Conservation (phyloP, 1,140 invertebrate genomes). For the Conopomorpha cramerella region DNA sequence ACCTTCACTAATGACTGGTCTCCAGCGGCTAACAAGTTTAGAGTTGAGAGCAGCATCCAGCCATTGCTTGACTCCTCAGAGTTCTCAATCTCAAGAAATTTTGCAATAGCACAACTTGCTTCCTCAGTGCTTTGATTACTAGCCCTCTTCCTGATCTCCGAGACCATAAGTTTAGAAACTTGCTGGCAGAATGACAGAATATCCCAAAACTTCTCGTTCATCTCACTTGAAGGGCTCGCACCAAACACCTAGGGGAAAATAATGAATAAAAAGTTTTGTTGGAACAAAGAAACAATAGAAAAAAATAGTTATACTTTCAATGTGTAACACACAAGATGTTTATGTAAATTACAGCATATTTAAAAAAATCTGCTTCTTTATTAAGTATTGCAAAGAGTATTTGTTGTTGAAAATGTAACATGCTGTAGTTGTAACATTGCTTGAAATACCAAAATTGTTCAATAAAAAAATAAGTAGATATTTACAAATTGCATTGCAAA, state of each 20-base stretch:
- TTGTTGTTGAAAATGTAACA: no score
- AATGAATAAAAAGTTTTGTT: no score
- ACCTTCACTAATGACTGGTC: conserved; percentile 64
- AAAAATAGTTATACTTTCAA: no score
- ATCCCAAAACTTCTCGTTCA: conserved; percentile 95
- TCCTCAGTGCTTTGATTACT: conserved; percentile 95
- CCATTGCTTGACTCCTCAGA: conserved; percentile 93
- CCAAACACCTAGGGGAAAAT: conserved; percentile 86
- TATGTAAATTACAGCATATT: no score
- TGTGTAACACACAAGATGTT: no score
- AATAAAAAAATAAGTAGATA: no score
- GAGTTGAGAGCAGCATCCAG: conserved; percentile 91
- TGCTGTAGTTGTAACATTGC: no score
- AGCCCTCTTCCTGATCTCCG: conserved; percentile 89
- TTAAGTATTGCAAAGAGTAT: no score
- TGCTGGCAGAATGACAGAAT: conserved; percentile 91
- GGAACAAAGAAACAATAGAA: no score
- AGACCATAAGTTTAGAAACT: conserved; percentile 93
- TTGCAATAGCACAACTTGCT: conserved; percentile 93
- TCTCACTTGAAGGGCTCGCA: conserved; percentile 84
- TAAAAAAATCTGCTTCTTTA: no score
- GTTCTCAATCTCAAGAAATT: conserved; percentile 93
- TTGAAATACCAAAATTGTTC: no score
- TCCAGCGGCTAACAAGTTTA: conserved; percentile 89
- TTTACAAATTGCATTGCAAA: no score